Evolutionary conservation across 1,140 invertebrate species (phyloP).

Genomic region (Lerema accius): DNA sequence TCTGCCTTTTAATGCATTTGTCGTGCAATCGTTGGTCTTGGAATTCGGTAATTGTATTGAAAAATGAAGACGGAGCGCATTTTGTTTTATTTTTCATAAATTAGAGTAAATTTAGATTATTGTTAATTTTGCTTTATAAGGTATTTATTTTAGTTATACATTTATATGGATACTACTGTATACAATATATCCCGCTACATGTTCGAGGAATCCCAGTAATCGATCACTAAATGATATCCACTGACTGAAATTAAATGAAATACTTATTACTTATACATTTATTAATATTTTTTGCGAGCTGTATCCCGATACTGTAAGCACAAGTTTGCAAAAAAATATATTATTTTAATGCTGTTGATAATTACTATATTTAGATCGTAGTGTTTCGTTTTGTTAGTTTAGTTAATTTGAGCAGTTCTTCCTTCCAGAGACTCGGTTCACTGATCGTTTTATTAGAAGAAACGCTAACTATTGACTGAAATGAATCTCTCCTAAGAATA

Average conservation of each 20-base stretch:
- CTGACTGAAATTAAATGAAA: slow-evolving; percentile 33
- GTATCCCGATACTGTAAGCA: slow-evolving; percentile 12
- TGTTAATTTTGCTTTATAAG: slow-evolving; percentile 76
- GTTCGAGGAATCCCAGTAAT: slow-evolving; percentile 42
- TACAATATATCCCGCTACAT: slow-evolving; percentile 66
- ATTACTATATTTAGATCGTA: slow-evolving; percentile 62
- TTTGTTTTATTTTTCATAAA: slow-evolving; percentile 62
- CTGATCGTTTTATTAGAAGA: slow-evolving; percentile 45
- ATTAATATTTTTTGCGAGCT: slow-evolving; percentile 31
- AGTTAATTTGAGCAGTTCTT: slow-evolving; percentile 73
- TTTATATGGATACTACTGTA: slow-evolving; percentile 80
- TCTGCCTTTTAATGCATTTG: slow-evolving; percentile 79
- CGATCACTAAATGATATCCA: slow-evolving; percentile 22
- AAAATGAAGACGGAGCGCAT: slow-evolving; percentile 66
- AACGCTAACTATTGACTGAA: slow-evolving; percentile 48
- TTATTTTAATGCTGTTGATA: slow-evolving; percentile 38
- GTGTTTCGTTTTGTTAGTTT: slow-evolving; percentile 63
- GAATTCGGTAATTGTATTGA: slow-evolving; percentile 50
- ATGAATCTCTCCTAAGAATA: slow-evolving; percentile 10
- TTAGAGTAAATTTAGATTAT: slow-evolving; percentile 69
- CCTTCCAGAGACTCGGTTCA: slow-evolving; percentile 50
- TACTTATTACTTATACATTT: slow-evolving; percentile 25
- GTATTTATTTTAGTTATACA: slow-evolving; percentile 82
- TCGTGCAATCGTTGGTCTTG: slow-evolving; percentile 54
- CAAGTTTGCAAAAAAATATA: slow-evolving; percentile 32